These are phyloP conservation scores for Stenodera caucasica DNA, from an alignment of 2,888 invertebrate genomes.

Conservation along the genomic window DNA sequence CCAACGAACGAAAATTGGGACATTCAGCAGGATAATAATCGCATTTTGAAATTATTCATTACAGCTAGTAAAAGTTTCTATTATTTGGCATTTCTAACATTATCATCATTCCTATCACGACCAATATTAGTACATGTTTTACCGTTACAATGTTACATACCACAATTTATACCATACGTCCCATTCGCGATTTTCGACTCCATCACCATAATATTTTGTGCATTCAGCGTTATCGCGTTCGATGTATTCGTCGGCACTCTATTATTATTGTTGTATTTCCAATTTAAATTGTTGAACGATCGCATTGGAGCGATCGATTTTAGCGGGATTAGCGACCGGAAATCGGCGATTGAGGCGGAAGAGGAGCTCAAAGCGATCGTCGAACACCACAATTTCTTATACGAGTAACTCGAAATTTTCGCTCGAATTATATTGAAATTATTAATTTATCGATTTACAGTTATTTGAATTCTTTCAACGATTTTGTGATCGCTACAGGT, in stretches of 20 bases:
- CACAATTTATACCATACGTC: not conserved
- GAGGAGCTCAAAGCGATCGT: not conserved
- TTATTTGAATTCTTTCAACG: not conserved
- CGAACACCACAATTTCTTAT: not conserved
- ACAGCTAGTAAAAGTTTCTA: not conserved
- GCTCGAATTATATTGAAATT: not conserved
- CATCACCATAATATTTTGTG: not conserved
- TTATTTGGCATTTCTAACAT: not conserved
- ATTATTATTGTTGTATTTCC: not conserved
- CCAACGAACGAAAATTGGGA: not conserved
- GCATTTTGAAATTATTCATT: not conserved
- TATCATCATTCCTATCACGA: not conserved
- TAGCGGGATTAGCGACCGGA: not conserved
- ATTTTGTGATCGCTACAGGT: not conserved
- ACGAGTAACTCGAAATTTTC: not conserved
- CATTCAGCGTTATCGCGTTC: not conserved
- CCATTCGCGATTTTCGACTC: not conserved
- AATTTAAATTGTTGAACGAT: not conserved
- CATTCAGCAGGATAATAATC: not conserved
- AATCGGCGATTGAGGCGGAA: not conserved
- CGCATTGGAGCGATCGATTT: not conserved
- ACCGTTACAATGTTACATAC: slow-evolving; percentile 1
- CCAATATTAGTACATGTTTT: not conserved
- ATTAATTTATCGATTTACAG: not conserved
- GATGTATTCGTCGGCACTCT: not conserved